Evolutionary conservation across 2,797 vertebrate species (phyloP).

Genomic region (Paramormyrops hopkinsi): DNA sequence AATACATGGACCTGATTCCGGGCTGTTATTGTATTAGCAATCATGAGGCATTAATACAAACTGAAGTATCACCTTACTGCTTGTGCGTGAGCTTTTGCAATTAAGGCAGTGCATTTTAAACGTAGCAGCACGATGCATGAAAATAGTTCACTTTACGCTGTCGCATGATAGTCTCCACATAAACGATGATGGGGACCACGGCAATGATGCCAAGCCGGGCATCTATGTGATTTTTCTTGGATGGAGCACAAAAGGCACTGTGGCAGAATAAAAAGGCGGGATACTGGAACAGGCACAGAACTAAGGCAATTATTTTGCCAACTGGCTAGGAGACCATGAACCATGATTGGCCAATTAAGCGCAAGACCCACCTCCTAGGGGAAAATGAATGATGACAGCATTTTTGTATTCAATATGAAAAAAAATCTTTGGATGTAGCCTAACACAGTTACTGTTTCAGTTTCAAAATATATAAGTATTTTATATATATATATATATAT

Average conservation of each 20-base stretch:
- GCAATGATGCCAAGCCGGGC: background rate
- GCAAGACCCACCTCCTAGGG: background rate
- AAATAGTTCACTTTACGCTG: background rate
- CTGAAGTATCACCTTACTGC: background rate
- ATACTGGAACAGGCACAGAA: background rate
- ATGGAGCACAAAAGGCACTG: background rate
- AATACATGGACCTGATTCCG: too few relatives aligned
- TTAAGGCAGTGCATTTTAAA: background rate
- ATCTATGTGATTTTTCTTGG: background rate
- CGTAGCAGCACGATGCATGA: background rate
- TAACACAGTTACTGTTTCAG: background rate
- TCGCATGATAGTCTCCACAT: background rate
- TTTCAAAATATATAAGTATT: background rate
- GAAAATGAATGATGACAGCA: background rate
- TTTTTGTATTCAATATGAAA: background rate
- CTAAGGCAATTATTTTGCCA: slow-evolving; percentile 5
- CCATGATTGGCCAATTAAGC: background rate
- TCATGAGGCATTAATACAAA: background rate
- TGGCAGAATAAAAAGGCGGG: slow-evolving; percentile 2
- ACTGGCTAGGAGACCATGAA: background rate
- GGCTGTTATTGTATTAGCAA: background rate
- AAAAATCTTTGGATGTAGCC: background rate
- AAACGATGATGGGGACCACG: background rate
- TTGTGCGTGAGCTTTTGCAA: background rate
- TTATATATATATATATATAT: background rate